phyloP scores from a whole-genome alignment of 2,797 vertebrate species.

The Otolemur crassicaudatus region DNA sequence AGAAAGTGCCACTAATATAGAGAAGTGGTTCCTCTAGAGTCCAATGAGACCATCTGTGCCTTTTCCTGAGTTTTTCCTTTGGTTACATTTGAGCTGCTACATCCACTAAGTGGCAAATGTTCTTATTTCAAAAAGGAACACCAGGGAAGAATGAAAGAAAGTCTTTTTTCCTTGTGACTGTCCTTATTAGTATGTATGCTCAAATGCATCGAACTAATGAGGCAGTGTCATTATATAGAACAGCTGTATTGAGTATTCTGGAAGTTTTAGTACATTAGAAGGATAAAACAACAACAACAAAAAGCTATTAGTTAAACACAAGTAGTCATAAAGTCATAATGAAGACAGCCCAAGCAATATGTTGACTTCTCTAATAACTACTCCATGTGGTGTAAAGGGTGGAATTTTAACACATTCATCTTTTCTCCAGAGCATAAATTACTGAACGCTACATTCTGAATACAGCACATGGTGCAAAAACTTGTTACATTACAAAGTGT shows the following conservation, averaged over 20 bases:
- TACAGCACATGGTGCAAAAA: background rate
- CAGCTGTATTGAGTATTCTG: conserved; percentile 67
- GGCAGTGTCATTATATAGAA: conserved; percentile 61
- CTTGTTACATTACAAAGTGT: conserved; percentile 38
- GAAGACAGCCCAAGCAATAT: conserved; percentile 66
- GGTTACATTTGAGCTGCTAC: conserved; percentile 25
- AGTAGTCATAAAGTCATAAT: conserved; percentile 73
- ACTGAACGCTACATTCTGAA: conserved; percentile 46
- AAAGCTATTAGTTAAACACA: conserved; percentile 81
- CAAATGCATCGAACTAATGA: conserved; percentile 80
- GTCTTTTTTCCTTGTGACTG: conserved; percentile 66
- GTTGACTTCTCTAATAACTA: conserved; percentile 69
- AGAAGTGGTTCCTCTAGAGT: conserved; percentile 57
- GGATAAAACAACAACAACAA: conserved; percentile 44
- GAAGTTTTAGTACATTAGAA: conserved; percentile 62
- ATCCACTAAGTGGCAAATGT: background rate
- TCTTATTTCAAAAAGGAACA: conserved; percentile 64
- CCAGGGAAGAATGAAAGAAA: conserved; percentile 41
- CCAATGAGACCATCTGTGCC: background rate
- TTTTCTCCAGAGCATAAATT: conserved; percentile 10
- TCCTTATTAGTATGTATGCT: conserved; percentile 72
- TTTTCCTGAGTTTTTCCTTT: conserved; percentile 37
- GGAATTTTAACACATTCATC: conserved; percentile 37
- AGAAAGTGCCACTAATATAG: background rate
- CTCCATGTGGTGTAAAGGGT: background rate